These are phyloP conservation scores for Dilophus febrilis DNA, from an alignment of 2,888 invertebrate genomes.

Conservation along the genomic window DNA sequence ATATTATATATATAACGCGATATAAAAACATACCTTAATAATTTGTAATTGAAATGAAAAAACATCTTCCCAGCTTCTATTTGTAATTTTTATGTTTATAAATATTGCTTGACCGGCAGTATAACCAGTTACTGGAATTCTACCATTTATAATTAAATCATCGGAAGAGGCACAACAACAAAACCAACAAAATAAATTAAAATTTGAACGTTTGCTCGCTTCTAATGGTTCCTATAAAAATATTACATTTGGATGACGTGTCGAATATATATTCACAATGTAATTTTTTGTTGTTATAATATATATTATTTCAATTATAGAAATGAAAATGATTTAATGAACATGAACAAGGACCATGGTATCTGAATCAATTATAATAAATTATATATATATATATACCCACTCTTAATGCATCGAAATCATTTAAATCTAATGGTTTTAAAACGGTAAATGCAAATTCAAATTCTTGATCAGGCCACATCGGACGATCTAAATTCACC, in stretches of 20 bases:
- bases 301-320: neutral
- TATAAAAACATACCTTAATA: neutral
- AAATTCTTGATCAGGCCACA: neutral
- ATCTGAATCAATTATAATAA: too few relatives aligned
- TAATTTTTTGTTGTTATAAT: too few relatives aligned
- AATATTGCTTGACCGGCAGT: neutral
- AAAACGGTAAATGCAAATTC: constrained; percentile 1
- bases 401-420: neutral
- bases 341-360: too few relatives aligned
- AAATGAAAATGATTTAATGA: neutral
- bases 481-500: neutral
- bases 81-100: neutral
- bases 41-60: neutral
- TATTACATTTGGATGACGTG: too few relatives aligned
- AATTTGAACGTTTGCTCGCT: too few relatives aligned
- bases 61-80: neutral
- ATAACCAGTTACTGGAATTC: neutral
- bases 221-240: too few relatives aligned
- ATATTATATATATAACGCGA: neutral
- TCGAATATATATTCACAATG: too few relatives aligned
- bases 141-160: neutral
- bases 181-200: too few relatives aligned
- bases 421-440: neutral
- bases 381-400: neutral
- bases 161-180: neutral